Conservation (phyloP, 2,888 invertebrate species). For the Chymomyza fuscimana region DNA sequence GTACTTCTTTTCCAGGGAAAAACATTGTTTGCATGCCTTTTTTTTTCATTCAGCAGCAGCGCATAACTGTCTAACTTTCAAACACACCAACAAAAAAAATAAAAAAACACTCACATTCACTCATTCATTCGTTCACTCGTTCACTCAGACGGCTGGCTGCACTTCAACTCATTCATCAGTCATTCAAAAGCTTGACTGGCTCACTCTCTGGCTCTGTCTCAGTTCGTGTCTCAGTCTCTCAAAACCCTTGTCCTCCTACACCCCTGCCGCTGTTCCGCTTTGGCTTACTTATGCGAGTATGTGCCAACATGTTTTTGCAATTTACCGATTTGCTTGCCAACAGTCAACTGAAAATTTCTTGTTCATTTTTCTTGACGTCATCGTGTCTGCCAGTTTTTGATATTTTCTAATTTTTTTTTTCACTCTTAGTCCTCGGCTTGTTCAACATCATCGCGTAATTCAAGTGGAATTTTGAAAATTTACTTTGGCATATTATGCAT, state of each 20-base stretch:
- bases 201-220: slow-evolving; percentile 12
- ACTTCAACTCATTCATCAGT: slow-evolving; percentile 63
- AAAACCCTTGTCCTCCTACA: too few relatives aligned
- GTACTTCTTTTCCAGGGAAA: neutral
- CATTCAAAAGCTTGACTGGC: slow-evolving; percentile 51
- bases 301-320: slow-evolving; percentile 70
- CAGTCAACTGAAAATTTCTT: slow-evolving; percentile 44
- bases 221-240: too few relatives aligned
- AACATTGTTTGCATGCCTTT: slow-evolving; percentile 49
- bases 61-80: slow-evolving; percentile 14
- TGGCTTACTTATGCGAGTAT: neutral
- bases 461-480: slow-evolving; percentile 67
- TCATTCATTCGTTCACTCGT: neutral
- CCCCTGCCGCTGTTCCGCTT: neutral
- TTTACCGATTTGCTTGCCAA: slow-evolving; percentile 66
- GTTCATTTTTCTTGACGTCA: slow-evolving; percentile 5
- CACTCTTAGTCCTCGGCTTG: neutral
- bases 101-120: neutral
- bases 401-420: slow-evolving; percentile 22
- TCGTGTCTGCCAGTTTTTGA: slow-evolving; percentile 2
- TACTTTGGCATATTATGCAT: slow-evolving; percentile 65
- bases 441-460: slow-evolving; percentile 57
- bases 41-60: slow-evolving; percentile 16
- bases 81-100: slow-evolving; percentile 7
- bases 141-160: slow-evolving; percentile 22